Percentiles rank a stretch among this genome's conserved stretches.
Evolutionary conservation across 2,113 vertebrate species (phyloP).

Genomic region (Zosterops hypoxanthus): DNA sequence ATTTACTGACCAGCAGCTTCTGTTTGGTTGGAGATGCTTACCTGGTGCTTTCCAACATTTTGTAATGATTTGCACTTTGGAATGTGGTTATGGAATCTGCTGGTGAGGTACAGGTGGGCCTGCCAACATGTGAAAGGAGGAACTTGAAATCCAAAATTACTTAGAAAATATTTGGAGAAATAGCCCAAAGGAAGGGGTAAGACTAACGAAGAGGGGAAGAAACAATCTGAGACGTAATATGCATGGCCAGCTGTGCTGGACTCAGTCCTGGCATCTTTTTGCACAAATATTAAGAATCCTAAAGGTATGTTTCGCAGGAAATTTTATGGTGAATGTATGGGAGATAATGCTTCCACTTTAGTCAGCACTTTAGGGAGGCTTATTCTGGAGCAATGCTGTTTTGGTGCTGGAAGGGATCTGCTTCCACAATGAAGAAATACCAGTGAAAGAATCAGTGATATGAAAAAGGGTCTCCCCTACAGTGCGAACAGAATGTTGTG

Average conservation of each 20-base stretch:
- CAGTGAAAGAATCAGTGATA: neutral
- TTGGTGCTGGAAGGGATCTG: neutral
- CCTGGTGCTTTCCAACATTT: neutral
- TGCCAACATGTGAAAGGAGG: neutral
- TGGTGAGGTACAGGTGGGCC: neutral
- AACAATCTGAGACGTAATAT: neutral
- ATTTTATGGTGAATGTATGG: neutral
- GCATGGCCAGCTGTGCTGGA: neutral
- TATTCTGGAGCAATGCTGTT: neutral
- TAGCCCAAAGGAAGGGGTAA: neutral
- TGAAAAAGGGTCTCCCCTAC: neutral
- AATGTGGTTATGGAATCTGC: neutral
- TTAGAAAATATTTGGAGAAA: neutral
- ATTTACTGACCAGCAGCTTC: fast-evolving
- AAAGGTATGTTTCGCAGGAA: neutral
- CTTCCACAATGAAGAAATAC: neutral
- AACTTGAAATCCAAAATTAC: neutral
- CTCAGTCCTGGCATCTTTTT: neutral
- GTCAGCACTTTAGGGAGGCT: neutral
- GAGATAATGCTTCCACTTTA: neutral
- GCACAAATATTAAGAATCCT: neutral
- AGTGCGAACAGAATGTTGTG: neutral
- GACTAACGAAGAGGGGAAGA: neutral
- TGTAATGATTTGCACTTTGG: neutral
- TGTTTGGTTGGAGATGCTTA: neutral